These are phyloP conservation scores for Panthera tigris DNA, from an alignment of 2,113 vertebrate genomes.

Conservation along the genomic window DNA sequence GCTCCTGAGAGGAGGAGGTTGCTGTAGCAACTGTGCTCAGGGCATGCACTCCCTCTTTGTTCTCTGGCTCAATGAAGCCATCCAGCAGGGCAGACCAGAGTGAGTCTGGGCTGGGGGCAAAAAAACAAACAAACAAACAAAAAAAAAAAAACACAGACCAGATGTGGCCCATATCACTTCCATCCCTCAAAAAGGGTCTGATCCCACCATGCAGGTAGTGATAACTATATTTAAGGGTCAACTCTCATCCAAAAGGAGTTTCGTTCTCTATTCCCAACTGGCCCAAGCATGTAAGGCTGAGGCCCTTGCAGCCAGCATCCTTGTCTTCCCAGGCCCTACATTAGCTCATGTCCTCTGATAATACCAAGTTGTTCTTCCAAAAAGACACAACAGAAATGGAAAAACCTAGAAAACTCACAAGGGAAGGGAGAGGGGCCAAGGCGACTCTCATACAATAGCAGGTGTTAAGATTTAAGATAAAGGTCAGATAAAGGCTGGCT, in stretches of 20 bases:
- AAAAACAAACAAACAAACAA: neutral
- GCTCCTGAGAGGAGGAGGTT: neutral
- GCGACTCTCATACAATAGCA: neutral
- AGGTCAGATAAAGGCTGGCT: neutral
- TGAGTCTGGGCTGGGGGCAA: neutral
- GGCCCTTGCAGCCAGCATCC: neutral
- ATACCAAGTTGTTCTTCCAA: neutral
- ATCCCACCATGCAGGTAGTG: neutral
- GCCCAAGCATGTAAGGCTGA: neutral
- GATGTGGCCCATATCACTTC: neutral
- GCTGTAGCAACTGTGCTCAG: slow-evolving; percentile 9
- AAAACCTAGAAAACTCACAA: slow-evolving; percentile 19
- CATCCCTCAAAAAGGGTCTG: neutral
- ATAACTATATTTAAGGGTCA: neutral
- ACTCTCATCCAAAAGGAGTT: neutral
- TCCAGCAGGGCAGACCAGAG: neutral
- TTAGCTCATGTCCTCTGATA: neutral
- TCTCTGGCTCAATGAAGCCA: slow-evolving; percentile 18
- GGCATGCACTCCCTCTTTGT: neutral
- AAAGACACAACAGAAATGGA: slow-evolving; percentile 4
- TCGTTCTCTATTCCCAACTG: neutral
- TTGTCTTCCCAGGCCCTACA: neutral
- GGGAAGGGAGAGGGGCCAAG: neutral
- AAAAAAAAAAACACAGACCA: neutral
- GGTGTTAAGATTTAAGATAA: neutral